Evolutionary conservation across 1,140 invertebrate genomes (phyloP).

Genomic region (Ctenoplectra terminalis): DNA sequence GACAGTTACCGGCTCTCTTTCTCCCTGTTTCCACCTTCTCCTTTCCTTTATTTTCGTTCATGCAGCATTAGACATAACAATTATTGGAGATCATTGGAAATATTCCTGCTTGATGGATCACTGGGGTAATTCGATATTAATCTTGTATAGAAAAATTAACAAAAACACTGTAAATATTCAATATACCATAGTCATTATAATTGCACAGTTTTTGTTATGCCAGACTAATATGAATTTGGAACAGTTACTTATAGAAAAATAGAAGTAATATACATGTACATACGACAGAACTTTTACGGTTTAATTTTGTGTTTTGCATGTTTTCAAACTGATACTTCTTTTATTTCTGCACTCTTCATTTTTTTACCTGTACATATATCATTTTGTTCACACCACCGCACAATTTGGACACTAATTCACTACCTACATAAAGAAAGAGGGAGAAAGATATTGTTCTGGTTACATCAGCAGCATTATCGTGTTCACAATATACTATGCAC

Average conservation of each 20-base stretch:
- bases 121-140: slow-evolving; percentile 1
- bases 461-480: slow-evolving; percentile 46
- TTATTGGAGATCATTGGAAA: neutral
- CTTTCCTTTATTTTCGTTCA: neutral
- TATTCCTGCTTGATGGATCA: neutral
- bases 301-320: slow-evolving; percentile 3
- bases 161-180: neutral
- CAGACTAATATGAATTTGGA: neutral
- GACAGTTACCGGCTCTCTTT: slow-evolving; percentile 43
- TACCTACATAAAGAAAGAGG: slow-evolving; percentile 47
- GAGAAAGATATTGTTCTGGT: slow-evolving; percentile 52
- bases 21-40: slow-evolving; percentile 46
- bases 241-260: neutral
- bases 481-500: slow-evolving; percentile 44
- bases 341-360: slow-evolving; percentile 10
- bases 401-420: slow-evolving; percentile 27
- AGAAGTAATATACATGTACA: neutral
- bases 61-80: neutral
- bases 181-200: neutral
- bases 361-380: no score
- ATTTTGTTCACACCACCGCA: slow-evolving; percentile 26
- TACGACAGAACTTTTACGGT: neutral
- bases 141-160: neutral
- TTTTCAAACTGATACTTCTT: neutral
- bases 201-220: neutral